Percentiles rank a stretch among this genome's conserved stretches.
Evolutionary conservation across 2,888 invertebrate genomes (phyloP).

Genomic region (Mesoligia furuncula): DNA sequence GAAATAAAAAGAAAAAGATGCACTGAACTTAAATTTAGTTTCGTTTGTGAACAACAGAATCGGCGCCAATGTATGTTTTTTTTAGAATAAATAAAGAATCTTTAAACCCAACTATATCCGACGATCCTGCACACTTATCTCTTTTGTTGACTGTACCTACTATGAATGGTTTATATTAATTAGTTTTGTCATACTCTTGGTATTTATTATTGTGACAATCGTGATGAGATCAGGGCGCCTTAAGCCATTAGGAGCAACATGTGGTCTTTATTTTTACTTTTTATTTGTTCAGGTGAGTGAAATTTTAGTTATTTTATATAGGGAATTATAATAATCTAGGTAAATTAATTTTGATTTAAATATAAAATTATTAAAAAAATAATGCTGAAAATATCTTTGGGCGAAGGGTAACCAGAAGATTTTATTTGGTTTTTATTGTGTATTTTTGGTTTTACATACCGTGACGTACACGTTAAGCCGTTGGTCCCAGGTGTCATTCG

Average conservation of each 20-base stretch:
- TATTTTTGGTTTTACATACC: neutral
- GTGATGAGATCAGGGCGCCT: neutral
- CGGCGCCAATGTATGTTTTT: too few relatives aligned
- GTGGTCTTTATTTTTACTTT: constrained; percentile 13
- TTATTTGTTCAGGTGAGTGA: constrained; percentile 27
- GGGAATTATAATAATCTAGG: neutral
- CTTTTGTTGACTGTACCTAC: neutral
- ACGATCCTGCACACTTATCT: too few relatives aligned
- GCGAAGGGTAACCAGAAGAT: neutral
- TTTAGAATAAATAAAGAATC: too few relatives aligned
- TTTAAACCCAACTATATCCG: too few relatives aligned
- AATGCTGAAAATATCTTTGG: too few relatives aligned
- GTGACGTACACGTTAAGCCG: too few relatives aligned
- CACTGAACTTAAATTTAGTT: too few relatives aligned
- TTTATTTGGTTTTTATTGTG: too few relatives aligned
- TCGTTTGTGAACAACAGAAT: too few relatives aligned
- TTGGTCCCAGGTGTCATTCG: too few relatives aligned
- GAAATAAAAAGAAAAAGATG: too few relatives aligned
- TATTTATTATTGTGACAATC: neutral
- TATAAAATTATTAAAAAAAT: neutral
- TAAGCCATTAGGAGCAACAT: neutral
- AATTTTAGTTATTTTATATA: neutral
- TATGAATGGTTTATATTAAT: neutral
- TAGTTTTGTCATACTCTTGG: neutral
- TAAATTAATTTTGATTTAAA: neutral